Conservation (phyloP, 2,888 invertebrate species). For the Drymonia ruficornis region DNA sequence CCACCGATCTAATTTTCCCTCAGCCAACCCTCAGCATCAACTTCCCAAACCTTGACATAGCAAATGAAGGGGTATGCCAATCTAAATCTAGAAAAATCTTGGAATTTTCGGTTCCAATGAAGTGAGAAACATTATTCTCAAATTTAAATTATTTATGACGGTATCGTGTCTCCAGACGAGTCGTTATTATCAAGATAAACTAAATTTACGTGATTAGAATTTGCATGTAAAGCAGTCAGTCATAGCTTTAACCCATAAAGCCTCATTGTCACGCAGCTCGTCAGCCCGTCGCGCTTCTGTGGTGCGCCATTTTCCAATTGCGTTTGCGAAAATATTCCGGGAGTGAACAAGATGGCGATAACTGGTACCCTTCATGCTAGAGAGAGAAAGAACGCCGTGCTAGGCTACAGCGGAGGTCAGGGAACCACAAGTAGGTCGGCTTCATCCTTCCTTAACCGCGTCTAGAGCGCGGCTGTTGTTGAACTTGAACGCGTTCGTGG, state of each 20-base stretch:
- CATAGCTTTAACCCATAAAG: constrained; percentile 53
- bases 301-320: constrained; percentile 75
- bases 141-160: constrained; percentile 13
- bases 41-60: too few species aligned
- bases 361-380: constrained; percentile 20
- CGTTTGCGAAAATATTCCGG: constrained; percentile 82
- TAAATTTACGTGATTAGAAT: constrained; percentile 23
- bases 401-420: constrained; percentile 81
- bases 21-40: too few species aligned
- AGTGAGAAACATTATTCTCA: neutral
- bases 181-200: constrained; percentile 24
- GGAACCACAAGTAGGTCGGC: constrained; percentile 83
- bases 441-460: constrained; percentile 78
- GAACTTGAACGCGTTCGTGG: constrained; percentile 72
- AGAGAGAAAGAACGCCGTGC: constrained; percentile 58
- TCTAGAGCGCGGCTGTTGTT: constrained; percentile 62
- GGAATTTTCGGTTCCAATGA: neutral
- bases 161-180: constrained; percentile 6
- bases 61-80: too few species aligned
- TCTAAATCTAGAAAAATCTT: too few species aligned
- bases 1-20: too few species aligned
- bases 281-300: constrained; percentile 56
- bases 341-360: constrained; percentile 63
- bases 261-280: constrained; percentile 62
- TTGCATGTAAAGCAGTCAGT: constrained; percentile 28